Conservation (phyloP, 2,888 invertebrate genomes). For the Drosophila paranaensis region DNA sequence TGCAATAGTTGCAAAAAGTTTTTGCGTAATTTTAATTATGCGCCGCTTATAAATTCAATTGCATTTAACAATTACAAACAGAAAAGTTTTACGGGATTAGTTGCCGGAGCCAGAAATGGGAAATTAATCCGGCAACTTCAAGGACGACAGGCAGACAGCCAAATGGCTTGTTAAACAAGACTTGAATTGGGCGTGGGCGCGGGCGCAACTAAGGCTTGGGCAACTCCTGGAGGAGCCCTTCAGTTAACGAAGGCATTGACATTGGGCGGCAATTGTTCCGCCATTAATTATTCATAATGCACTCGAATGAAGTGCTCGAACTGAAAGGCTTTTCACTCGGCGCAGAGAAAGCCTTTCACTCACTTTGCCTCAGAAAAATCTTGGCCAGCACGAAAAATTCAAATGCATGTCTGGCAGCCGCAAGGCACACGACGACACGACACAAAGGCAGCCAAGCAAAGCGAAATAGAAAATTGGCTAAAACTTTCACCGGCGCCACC, state of each 20-base stretch:
- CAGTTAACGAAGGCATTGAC: constrained; percentile 67
- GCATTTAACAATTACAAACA: constrained; percentile 77
- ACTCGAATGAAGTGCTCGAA: constrained; percentile 54
- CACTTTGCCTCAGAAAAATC: constrained; percentile 24
- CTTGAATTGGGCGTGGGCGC: background rate
- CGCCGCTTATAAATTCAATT: constrained; percentile 78
- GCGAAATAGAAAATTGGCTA: constrained; percentile 38
- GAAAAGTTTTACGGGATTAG: constrained; percentile 72
- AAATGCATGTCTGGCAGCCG: constrained; percentile 70
- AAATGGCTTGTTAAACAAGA: constrained; percentile 39
- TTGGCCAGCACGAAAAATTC: constrained; percentile 62
- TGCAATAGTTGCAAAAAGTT: constrained; percentile 72
- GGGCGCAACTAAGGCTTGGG: constrained; percentile 3
- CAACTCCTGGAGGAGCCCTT: constrained; percentile 42
- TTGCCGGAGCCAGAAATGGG: constrained; percentile 58
- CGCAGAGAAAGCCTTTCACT: constrained; percentile 58
- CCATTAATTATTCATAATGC: constrained; percentile 72
- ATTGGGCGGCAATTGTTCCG: constrained; percentile 58
- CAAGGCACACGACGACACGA: constrained; percentile 39
- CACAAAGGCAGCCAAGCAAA: constrained; percentile 28
- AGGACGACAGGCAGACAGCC: constrained; percentile 23
- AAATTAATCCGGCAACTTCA: constrained; percentile 71
- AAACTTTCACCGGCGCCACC: constrained; percentile 48
- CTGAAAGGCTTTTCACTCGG: constrained; percentile 23
- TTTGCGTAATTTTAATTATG: constrained; percentile 78